Evolutionary conservation across 2,113 vertebrate species (phyloP).

Genomic region (Heterochromis multidens): DNA sequence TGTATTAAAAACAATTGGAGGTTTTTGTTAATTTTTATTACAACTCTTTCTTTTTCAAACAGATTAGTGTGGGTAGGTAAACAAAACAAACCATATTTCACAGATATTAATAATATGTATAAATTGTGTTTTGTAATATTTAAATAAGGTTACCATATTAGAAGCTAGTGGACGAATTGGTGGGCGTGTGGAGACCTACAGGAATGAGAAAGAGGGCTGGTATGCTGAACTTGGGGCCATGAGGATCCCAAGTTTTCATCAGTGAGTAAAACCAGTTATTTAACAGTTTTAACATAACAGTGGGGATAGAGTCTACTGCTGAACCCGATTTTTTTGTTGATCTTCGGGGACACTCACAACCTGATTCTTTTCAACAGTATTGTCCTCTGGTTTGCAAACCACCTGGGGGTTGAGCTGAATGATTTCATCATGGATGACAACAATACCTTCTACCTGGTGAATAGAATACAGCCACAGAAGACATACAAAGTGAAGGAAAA

Average conservation of each 20-base stretch:
- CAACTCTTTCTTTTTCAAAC: neutral
- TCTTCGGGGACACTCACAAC: neutral
- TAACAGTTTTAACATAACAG: neutral
- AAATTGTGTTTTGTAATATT: neutral
- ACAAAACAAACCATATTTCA: neutral
- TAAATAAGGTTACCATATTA: slow-evolving; percentile 20
- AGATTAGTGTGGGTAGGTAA: neutral
- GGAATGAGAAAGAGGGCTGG: slow-evolving; percentile 38
- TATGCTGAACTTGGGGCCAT: slow-evolving; percentile 45
- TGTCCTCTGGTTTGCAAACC: fast-evolving
- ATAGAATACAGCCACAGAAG: neutral
- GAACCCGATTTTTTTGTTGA: fast-evolving
- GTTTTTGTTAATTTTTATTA: neutral
- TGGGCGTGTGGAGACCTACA: slow-evolving; percentile 37
- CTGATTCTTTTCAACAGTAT: neutral
- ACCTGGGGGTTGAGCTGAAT: neutral
- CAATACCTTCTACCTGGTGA: slow-evolving; percentile 25
- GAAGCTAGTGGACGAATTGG: slow-evolving; percentile 30
- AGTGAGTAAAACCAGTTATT: neutral
- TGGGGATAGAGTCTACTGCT: neutral
- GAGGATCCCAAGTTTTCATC: slow-evolving; percentile 15
- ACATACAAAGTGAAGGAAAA: neutral
- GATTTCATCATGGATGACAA: neutral
- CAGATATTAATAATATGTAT: neutral
- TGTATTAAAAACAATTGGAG: neutral